phyloP scores from a whole-genome alignment of 2,797 vertebrate genomes.

The Pangasius mekongensis region DNA sequence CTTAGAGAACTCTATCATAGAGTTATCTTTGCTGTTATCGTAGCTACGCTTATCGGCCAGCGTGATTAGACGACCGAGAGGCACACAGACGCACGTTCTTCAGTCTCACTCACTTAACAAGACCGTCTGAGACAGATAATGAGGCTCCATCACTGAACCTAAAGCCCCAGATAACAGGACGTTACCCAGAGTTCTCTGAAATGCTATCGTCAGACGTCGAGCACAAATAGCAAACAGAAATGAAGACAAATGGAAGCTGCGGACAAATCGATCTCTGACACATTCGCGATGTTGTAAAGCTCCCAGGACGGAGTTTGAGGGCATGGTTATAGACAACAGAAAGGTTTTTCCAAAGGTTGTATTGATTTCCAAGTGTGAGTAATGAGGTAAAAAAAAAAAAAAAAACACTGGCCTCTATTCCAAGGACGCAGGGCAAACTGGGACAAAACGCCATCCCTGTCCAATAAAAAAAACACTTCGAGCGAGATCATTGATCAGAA shows the following conservation, averaged over 20 bases:
- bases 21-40: neutral
- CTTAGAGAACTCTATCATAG: neutral
- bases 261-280: slow-evolving; percentile 29
- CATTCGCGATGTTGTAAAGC: neutral
- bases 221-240: slow-evolving; percentile 36
- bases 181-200: slow-evolving; percentile 35
- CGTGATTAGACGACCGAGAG: slow-evolving; percentile 14
- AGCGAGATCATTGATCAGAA: slow-evolving; percentile 13
- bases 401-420: neutral
- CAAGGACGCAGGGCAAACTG: neutral
- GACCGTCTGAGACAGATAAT: slow-evolving; percentile 50
- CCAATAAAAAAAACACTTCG: neutral
- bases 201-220: neutral
- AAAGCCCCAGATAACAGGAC: slow-evolving; percentile 34
- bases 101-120: slow-evolving; percentile 31
- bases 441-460: neutral
- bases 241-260: slow-evolving; percentile 23
- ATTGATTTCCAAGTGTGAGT: neutral
- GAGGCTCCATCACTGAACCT: slow-evolving; percentile 43
- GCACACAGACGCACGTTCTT: slow-evolving; percentile 16
- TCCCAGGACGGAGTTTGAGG: neutral
- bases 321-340: neutral
- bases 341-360: neutral
- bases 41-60: neutral
- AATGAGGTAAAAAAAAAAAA: neutral